Conservation (phyloP, 2,888 invertebrate species). For the Tetragonula carbonaria region DNA sequence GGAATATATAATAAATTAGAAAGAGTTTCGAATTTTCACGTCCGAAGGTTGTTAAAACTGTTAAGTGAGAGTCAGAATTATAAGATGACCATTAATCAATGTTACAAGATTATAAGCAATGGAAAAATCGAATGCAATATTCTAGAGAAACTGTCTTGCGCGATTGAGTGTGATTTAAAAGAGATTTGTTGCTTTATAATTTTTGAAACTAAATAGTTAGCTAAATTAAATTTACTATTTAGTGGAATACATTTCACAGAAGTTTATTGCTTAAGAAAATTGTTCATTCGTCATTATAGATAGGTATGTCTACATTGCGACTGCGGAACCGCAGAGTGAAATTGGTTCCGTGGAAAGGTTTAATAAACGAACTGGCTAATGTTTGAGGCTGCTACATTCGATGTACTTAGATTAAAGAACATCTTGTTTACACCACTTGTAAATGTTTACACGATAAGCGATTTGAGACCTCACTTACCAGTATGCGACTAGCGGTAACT, state of each 20-base stretch:
- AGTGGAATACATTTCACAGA: background rate
- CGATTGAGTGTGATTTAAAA: no score
- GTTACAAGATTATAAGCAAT: background rate
- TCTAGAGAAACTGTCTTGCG: background rate
- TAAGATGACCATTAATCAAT: no score
- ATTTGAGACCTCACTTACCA: constrained; percentile 71
- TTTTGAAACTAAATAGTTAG: background rate
- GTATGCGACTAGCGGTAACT: constrained; percentile 60
- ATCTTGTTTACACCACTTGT: constrained; percentile 76
- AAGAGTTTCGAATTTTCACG: background rate
- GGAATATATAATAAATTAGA: background rate
- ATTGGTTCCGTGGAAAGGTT: constrained; percentile 49
- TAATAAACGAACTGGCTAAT: constrained; percentile 57
- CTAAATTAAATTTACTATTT: no score
- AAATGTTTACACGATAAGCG: constrained; percentile 80
- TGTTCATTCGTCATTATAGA: background rate
- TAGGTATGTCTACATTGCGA: background rate
- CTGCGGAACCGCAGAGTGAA: background rate
- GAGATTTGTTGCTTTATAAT: background rate
- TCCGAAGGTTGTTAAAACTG: background rate
- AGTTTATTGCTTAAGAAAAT: background rate
- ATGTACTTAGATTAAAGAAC: constrained; percentile 75
- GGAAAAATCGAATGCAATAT: background rate
- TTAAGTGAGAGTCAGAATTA: no score
- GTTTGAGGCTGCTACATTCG: constrained; percentile 62